A percentile compares a stretch with the other conserved stretches of the same genome.
Evolutionary conservation across 2,888 invertebrate genomes (phyloP).

Genomic region (Sinopyrophorus schimmeli): DNA sequence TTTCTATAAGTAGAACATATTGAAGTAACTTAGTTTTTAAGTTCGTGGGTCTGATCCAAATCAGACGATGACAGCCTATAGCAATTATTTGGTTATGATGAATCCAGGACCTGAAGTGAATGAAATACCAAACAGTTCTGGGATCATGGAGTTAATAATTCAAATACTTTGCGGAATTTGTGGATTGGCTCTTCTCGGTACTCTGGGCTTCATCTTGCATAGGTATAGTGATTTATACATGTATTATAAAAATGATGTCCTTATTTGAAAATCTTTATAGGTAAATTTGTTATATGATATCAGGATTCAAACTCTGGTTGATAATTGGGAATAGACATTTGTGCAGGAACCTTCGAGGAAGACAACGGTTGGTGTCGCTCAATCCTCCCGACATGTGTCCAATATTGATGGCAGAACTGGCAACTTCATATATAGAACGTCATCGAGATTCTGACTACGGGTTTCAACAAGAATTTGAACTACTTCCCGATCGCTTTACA

Average conservation of each 20-base stretch:
- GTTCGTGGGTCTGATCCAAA: conserved; percentile 57
- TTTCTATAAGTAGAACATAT: conserved; percentile 5
- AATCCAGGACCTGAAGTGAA: conserved; percentile 67
- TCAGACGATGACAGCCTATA: conserved; percentile 66
- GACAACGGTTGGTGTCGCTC: conserved; percentile 63
- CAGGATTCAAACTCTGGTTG: conserved; percentile 27
- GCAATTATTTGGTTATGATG: conserved; percentile 73
- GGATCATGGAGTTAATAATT: conserved; percentile 64
- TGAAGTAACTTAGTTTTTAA: conserved; percentile 43
- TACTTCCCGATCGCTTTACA: conserved; percentile 82
- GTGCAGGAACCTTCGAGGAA: conserved; percentile 69
- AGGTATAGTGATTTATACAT: conserved; percentile 54
- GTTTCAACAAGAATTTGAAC: conserved; percentile 88
- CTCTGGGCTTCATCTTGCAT: conserved; percentile 66
- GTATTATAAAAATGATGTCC: not conserved
- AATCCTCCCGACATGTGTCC: conserved; percentile 84
- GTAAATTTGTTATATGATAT: conserved; percentile 49
- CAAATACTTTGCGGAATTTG: conserved; percentile 70
- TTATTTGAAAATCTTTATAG: conserved; percentile 53
- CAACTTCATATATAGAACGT: conserved; percentile 77
- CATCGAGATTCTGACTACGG: conserved; percentile 88
- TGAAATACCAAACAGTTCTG: conserved; percentile 51
- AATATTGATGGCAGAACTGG: conserved; percentile 72
- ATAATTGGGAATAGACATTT: conserved; percentile 34
- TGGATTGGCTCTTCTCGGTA: conserved; percentile 64